Base-by-base conservation (phyloP, 2,113 vertebrate species). In the Myiozetetes cayanensis region DNA sequence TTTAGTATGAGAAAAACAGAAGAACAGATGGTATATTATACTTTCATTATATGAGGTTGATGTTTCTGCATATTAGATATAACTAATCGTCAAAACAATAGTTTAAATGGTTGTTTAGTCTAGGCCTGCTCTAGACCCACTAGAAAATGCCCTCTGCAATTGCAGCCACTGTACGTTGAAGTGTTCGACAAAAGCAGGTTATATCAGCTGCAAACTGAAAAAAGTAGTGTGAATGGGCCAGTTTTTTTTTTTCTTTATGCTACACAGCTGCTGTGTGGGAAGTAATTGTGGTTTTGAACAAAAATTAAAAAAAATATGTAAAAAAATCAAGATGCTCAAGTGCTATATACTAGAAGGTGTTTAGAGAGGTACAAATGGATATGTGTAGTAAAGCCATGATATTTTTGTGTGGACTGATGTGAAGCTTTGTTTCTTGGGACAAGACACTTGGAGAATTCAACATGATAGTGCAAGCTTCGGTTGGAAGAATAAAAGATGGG, bases 361-460 rank as follows among this genome's bases (percentile, higher is more conserved):
- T 8, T 14, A 19, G 50, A 70, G 68, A 82, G 18, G 12, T 62
- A 3, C 11, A 21, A 31, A 12, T 6, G 1, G 9, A 6, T 23
- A n/a, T 23, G 9, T 76, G 2, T 58, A 33, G 37, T 58, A 35
- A 47, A 93, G 27, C 25, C 0, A 0, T 55, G 35, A 14, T 37
- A 8, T 47, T 80, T 68, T 61, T 55, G 3, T 85, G 24, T 49
- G 10, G 35, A 33, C 7, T 65, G 44, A 17, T 44, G 15, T 37
- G 37, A 41, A 61, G 10, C 17, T 2, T 44, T 84, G 37, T 55
- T 89, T 77, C 55, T 50, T 72, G 30, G 37, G 13, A 56, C 14
- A 35, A 2, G 33, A 22, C 15, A 11, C 2, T 66, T 70, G 68
- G n/a, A 63, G 33, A 59, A 74, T 53, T 75, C 44, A 67, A 4